Evolutionary conservation across 2,888 invertebrate species (phyloP), one percentile per base, ranked within the genome.

Genomic region (Cerastis rubricosa): DNA sequence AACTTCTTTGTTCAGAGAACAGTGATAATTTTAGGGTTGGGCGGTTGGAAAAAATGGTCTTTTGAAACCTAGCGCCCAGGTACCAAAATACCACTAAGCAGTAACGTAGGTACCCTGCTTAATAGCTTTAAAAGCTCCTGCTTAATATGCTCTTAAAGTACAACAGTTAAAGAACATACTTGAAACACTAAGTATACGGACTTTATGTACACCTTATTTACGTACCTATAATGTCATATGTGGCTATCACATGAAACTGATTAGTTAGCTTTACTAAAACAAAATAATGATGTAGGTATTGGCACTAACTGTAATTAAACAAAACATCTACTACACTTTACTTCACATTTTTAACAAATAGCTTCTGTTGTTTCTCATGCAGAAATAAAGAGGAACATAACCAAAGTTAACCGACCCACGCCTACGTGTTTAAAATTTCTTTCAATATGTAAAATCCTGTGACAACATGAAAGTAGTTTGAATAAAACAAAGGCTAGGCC

Each of bases 371-470:
- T 64, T 54, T 59, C 68, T 68, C 61, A 59, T 51, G 35, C 40
- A 69, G 51, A 69, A 80, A 69, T 65, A 4, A n/a, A 35, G 22
- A 65, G 29, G 76, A 29, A 74, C 6, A 0, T 17, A 59, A n/a
- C n/a, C 22, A 22, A 9, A 63, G 25, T 14, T 61, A 43, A 40
- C 7, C 65, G 11, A n/a, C n/a, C n/a, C n/a, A n/a, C n/a, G 19
- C 45, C 49, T 29, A 51, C 19, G 47, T 59, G 61, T 66, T 67
- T 43, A 57, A 43, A 49, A 43, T n/a, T 49, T 49, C 25, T 22
- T 67, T 59, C 5, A 65, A 69, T 72, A 47, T 54, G 59, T 83
- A 43, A n/a, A 54, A 29, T 17, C 11, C 64, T 66, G 35, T 54
- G 57, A 25, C 14, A 51, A 66, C 35, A 45, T 0, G 14, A 81